These are phyloP conservation scores for Lycaena phlaeas DNA, from an alignment of 2,888 invertebrate species.

Conservation along the genomic window DNA sequence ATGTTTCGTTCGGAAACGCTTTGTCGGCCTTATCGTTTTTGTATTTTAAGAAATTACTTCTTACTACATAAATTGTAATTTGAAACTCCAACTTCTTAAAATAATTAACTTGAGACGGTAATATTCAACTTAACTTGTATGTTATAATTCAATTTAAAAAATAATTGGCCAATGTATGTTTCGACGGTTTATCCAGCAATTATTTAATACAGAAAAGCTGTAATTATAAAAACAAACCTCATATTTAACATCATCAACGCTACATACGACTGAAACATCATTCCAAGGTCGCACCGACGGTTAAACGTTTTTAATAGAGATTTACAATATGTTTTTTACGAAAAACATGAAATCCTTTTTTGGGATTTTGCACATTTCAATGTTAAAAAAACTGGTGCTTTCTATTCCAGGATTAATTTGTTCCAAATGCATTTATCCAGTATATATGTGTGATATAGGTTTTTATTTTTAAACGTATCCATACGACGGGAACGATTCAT, in stretches of 20 bases:
- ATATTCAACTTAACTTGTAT: no score
- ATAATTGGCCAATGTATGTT: no score
- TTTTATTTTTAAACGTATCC: slow-evolving; percentile 10
- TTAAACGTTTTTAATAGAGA: slow-evolving; percentile 10
- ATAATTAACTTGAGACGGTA: no score
- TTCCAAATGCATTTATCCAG: slow-evolving; percentile 38
- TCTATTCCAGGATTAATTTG: slow-evolving; percentile 18
- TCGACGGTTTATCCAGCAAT: no score
- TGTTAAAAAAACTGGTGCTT: slow-evolving; percentile 15
- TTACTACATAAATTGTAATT: no score
- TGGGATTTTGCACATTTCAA: slow-evolving; percentile 11
- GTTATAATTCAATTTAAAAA: no score
- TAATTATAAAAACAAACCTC: no score
- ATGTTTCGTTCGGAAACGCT: no score
- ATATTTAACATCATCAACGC: slow-evolving; percentile 14
- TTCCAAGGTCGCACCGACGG: slow-evolving; percentile 23
- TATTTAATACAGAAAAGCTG: no score
- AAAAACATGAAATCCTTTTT: slow-evolving; percentile 14
- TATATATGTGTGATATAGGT: slow-evolving; percentile 12
- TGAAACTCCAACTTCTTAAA: no score
- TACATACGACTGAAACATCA: slow-evolving; percentile 28
- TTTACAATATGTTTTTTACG: slow-evolving; percentile 13
- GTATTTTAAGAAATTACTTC: no score
- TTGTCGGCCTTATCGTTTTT: no score
- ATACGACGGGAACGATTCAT: slow-evolving; percentile 1